Evolutionary conservation across 1,140 invertebrate genomes (phyloP).

Genomic region (Cecropterus lyciades): DNA sequence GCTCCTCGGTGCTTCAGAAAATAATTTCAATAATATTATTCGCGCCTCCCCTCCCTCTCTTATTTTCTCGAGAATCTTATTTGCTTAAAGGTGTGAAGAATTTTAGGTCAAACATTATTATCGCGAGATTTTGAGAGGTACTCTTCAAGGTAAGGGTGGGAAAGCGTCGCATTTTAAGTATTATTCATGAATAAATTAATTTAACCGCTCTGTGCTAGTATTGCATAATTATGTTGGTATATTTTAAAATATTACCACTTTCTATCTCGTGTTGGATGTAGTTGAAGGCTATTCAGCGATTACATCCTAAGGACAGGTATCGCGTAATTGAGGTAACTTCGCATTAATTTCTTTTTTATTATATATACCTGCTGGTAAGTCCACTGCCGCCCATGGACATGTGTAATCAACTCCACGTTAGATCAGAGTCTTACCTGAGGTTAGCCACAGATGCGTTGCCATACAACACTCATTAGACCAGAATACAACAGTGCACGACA

Average conservation of each 20-base stretch:
- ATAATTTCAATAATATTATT: slow-evolving; percentile 46
- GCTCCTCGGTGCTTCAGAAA: slow-evolving; percentile 38
- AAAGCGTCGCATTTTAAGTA: neutral
- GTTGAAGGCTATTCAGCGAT: too few relatives aligned
- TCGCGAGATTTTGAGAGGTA: neutral
- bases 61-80: slow-evolving; percentile 25
- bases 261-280: too few relatives aligned
- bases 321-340: too few relatives aligned
- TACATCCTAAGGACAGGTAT: too few relatives aligned
- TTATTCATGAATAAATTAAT: neutral
- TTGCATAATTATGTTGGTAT: neutral
- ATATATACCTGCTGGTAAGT: too few relatives aligned
- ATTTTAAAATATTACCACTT: neutral
- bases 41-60: slow-evolving; percentile 9
- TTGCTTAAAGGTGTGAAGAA: slow-evolving; percentile 22
- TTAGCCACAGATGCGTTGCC: too few relatives aligned
- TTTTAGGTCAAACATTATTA: slow-evolving; percentile 22
- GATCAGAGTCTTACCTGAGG: too few relatives aligned
- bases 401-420: too few relatives aligned
- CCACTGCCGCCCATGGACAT: too few relatives aligned
- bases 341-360: too few relatives aligned
- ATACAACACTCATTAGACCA: too few relatives aligned
- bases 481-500: too few relatives aligned
- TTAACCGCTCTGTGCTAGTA: neutral
- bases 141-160: neutral